Base-by-base conservation (phyloP, 2,113 vertebrate species). In the Prionailurus viverrinus region DNA sequence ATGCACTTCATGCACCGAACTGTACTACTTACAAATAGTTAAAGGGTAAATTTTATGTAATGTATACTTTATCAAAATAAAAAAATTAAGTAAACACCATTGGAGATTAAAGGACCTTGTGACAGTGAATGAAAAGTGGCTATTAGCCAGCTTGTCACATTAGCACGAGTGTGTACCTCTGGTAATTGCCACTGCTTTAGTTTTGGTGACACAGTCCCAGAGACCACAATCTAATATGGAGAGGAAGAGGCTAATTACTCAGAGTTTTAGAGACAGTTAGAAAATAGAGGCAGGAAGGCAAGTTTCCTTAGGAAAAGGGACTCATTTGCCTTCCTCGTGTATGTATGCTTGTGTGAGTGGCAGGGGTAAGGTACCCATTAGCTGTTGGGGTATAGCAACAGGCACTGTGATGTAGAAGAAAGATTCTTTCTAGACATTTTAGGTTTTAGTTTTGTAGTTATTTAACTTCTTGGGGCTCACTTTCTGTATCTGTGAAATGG, bases 71-170 rank as follows among this genome's bases (percentile, higher is more conserved):
- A 58, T 63, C 33, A 88, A 63, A 80, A 21, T 81, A 9, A 69
- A 74, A 61, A 94, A 31, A 68, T 16, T 27, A 48, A 53, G 19
- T 65, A 31, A 7, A 27, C 89, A 97, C 58, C n/a, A 69, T 51
- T 19, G 51, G 94, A 87, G 7, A 39, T 71, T 86, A 97, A 96
- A 98, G 58, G 45, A 73, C 78, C 76, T 63, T 58, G n/a, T 82
- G 48, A 73, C 63, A n/a, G 41, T 7, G 33, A 68, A 9, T 68
- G 71, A 45, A 53, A 91, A 81, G 53, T 63, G 80, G 12, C 16
- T 65, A 0, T 27, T 69, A n/a, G 25, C 51, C 63, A 92, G 21
- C 1, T 71, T 21, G 29, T 48, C 65, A 27, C 53, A 27, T 74
- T 89, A 86, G 89, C 45, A 45, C 23, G 51, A 92, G 68, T 85